These are phyloP conservation scores for Agrotis puta DNA, from an alignment of 2,888 invertebrate species.

Conservation along the genomic window DNA sequence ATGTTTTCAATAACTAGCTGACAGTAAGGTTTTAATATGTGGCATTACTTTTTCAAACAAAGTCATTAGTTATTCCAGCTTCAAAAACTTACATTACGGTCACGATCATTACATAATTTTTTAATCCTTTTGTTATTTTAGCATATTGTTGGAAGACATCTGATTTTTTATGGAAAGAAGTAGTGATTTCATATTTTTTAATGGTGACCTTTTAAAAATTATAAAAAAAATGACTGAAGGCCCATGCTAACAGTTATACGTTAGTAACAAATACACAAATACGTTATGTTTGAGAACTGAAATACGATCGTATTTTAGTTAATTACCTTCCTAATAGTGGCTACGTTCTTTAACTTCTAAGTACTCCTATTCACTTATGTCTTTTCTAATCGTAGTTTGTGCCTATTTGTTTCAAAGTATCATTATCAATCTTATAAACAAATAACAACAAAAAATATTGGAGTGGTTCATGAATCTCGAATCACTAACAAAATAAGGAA, in stretches of 20 bases:
- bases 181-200: too few relatives aligned
- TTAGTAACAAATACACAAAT: too few relatives aligned
- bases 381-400: background rate
- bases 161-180: too few relatives aligned
- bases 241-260: too few relatives aligned
- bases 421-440: background rate
- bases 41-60: background rate
- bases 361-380: background rate
- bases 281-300: too few relatives aligned
- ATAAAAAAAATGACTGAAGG: too few relatives aligned
- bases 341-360: background rate
- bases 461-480: conserved; percentile 21
- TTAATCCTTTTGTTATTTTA: too few relatives aligned
- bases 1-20: conserved; percentile 4
- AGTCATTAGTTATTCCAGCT: background rate
- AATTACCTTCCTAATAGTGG: background rate
- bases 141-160: too few relatives aligned
- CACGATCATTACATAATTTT: too few relatives aligned
- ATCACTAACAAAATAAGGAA: conserved; percentile 30
- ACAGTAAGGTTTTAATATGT: background rate
- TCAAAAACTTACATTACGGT: background rate
- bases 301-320: too few relatives aligned
- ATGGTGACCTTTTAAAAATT: too few relatives aligned
- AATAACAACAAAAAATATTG: conserved; percentile 4
- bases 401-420: background rate